Evolutionary conservation across 2,113 vertebrate species (phyloP).

Genomic region (Loxodonta africana): DNA sequence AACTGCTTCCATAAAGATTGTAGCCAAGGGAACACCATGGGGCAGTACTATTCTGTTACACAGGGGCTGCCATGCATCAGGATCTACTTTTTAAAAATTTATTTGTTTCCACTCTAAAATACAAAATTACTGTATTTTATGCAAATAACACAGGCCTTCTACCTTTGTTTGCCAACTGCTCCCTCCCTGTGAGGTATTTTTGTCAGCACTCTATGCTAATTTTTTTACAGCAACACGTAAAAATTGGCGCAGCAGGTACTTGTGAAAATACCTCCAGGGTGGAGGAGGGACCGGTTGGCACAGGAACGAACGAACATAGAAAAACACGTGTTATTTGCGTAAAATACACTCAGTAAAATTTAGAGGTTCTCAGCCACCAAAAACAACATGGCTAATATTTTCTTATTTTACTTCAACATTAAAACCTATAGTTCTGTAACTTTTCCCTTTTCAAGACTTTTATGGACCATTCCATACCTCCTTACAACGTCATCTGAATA

Average conservation of each 20-base stretch:
- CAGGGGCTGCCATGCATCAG: neutral
- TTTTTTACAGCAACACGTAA: too few relatives aligned
- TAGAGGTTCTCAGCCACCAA: neutral
- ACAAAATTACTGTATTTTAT: neutral
- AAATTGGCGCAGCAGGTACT: too few relatives aligned
- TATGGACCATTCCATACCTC: neutral
- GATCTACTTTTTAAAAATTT: neutral
- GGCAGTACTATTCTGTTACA: neutral
- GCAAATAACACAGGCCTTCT: too few relatives aligned
- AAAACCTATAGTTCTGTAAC: neutral
- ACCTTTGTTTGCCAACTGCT: too few relatives aligned
- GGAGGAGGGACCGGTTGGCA: too few relatives aligned
- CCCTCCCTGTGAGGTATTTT: too few relatives aligned
- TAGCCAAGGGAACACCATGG: neutral
- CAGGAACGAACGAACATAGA: too few relatives aligned
- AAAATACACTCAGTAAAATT: neutral
- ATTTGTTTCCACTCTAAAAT: neutral
- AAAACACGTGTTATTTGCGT: too few relatives aligned
- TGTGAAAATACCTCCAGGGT: too few relatives aligned
- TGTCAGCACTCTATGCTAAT: too few relatives aligned
- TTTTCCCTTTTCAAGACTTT: neutral
- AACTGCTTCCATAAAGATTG: neutral
- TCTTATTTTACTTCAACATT: neutral
- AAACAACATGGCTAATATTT: neutral
- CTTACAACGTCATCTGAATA: neutral